phyloP scores from a whole-genome alignment of 2,113 vertebrate genomes.

The Seriola dumerili region DNA sequence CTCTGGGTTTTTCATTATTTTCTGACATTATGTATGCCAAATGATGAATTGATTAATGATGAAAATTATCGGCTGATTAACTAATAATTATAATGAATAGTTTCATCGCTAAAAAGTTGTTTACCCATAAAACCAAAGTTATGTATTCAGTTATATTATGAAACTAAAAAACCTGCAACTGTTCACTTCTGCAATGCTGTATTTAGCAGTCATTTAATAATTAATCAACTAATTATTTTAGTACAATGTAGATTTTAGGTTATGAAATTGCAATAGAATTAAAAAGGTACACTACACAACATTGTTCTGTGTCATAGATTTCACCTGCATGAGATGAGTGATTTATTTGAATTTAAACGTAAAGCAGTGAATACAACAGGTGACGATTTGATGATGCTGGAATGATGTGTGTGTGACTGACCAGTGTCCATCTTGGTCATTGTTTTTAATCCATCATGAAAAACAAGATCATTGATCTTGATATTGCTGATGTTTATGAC shows the following conservation, averaged over 20 bases:
- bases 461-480: slow-evolving; percentile 48
- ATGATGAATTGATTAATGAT: too few relatives aligned
- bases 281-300: background rate
- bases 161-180: too few relatives aligned
- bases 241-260: background rate
- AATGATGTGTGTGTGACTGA: background rate
- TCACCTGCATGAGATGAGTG: background rate
- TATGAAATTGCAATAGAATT: background rate
- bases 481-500: slow-evolving; percentile 34
- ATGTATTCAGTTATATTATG: too few relatives aligned
- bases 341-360: background rate
- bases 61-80: too few relatives aligned
- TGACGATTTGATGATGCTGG: background rate
- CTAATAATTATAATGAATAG: too few relatives aligned
- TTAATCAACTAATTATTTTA: too few relatives aligned
- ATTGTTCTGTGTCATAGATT: background rate
- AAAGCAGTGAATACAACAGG: background rate
- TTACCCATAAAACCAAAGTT: too few relatives aligned
- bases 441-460: slow-evolving; percentile 8
- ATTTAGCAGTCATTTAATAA: background rate
- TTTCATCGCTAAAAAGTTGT: background rate
- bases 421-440: background rate
- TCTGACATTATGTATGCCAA: too few relatives aligned
- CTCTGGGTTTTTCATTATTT: too few relatives aligned
- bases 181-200: background rate